Base-by-base conservation (phyloP, 1,140 invertebrate species). In the Anagrus nilaparvatae region DNA sequence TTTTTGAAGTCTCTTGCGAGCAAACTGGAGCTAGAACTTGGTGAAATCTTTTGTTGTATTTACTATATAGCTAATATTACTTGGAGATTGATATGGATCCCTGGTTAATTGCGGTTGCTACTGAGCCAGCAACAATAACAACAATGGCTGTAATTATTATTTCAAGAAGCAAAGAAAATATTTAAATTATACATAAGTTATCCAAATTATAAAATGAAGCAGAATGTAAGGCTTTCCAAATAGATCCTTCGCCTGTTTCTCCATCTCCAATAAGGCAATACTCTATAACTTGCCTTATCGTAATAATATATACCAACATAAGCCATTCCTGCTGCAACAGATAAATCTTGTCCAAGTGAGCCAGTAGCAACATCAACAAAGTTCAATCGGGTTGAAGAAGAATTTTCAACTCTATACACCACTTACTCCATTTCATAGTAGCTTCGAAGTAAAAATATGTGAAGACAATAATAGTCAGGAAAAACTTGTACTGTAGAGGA, bases 331-430 rank as follows among this genome's bases (percentile, higher is more conserved):
- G 84, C 87, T 24, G 92, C 93, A 52, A 90, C 84, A 34, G 91
- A 88, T 6, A 99, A 69, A 12, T 97, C 97, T 71, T 99, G 97
- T 7, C 97, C 96, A 35, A 99, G 70, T 1, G 96, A 99, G 14
- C 96, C 96, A 31, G 95, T 98, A 43, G 91, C 96, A 29, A 99
- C 95, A 75, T 99, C 97, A 43, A 99, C 77, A 69, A 99, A 99
- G 61, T 87, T 90, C 20, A 99, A 72, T 51, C 95, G 77, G 1
- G 97, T 96, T 3, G 97, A 99, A 24, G 97, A 97, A 71, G 99
- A 96, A 31, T 97, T 96, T 62, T 99, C 95, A 12, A 99, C n/a
- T n/a, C n/a, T n/a, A n/a, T n/a, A n/a, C n/a, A n/a, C n/a, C n/a
- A n/a, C n/a, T n/a, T n/a, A n/a, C n/a, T n/a, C n/a, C n/a, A n/a